A percentile compares a stretch with the other conserved stretches of the same genome.
phyloP scores from a whole-genome alignment of 2,797 vertebrate species.

The Silurus aristotelis region DNA sequence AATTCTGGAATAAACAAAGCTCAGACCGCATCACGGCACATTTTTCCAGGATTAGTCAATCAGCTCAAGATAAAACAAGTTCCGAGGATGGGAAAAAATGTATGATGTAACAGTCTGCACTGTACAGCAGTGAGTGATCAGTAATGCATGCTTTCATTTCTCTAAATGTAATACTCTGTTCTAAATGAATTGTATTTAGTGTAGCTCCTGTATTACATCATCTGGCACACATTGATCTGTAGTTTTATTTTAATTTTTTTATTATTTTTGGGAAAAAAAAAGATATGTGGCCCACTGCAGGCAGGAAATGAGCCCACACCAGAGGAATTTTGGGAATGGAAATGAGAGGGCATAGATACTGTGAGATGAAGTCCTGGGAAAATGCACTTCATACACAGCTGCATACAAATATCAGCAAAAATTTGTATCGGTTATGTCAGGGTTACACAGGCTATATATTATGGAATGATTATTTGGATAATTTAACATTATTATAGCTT shows the following conservation, averaged over 20 bases:
- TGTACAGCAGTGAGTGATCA: background rate
- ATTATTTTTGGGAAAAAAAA: background rate
- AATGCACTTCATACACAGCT: constrained; percentile 47
- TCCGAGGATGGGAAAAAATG: background rate
- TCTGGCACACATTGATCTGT: background rate
- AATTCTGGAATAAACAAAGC: constrained; percentile 13
- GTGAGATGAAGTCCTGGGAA: constrained; percentile 46
- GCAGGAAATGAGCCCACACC: constrained; percentile 68
- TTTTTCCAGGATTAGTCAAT: constrained; percentile 17
- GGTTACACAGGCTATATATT: background rate
- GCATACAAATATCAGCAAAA: constrained; percentile 38
- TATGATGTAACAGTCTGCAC: background rate
- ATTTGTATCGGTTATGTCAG: constrained; percentile 26
- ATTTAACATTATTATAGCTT: background rate
- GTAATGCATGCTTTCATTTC: constrained; percentile 20
- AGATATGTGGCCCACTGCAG: constrained; percentile 62
- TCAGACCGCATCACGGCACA: background rate
- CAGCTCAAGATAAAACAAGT: background rate
- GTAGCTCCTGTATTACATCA: constrained; percentile 39
- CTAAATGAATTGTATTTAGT: background rate
- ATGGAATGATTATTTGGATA: background rate
- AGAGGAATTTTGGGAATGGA: constrained; percentile 67
- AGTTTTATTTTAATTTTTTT: background rate
- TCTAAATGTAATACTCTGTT: background rate
- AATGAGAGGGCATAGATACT: constrained; percentile 48